Base-by-base conservation (phyloP, 2,888 invertebrate genomes). In the Homarus gammarus region DNA sequence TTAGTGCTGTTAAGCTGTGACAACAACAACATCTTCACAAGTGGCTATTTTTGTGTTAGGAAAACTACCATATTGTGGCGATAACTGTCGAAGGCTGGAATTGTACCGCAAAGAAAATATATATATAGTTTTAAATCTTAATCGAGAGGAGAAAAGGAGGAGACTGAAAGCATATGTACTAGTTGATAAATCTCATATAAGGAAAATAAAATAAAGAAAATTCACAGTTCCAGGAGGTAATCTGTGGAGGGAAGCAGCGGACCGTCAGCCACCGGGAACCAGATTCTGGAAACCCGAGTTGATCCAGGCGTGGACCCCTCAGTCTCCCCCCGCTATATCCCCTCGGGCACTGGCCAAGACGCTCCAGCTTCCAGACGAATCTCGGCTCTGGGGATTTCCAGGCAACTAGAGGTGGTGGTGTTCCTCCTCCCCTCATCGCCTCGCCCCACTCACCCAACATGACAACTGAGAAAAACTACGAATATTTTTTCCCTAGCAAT, bases 321-420 rank as follows among this genome's bases (percentile, higher is more conserved):
- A 40, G 75, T 40, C n/a, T 44, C 75, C 75, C 75, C 18, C 38
- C 38, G 70, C 70, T 61, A 70, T 70, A 70, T 61, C 64, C 68
- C 81, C 44, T n/a, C 61, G 40, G 81, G 64, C 64, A 36, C 64
- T 64, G 81, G 81, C 36, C 38, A 40, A 68, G 81, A 81, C 61
- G 79, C n/a, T n/a, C n/a, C 33, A 68, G 64, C 64, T 64, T 82
- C 27, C 18, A 31, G 61, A 6, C 8, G 27, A 44, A n/a, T n/a
- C n/a, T 44, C 64, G 27, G 51, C 77, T 44, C 44, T n/a, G 40
- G 44, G 77, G 51, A n/a, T 44, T n/a, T 49, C 49, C 27, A 77
- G 49, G 49, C 51, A n/a, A n/a, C n/a, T n/a, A n/a, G n/a, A 8
- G 27, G 68, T 3, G 33, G 72, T 36, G 33, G 22, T 72, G 72